Conservation (phyloP, 1,140 invertebrate genomes). For the Copidosoma floridanum region DNA sequence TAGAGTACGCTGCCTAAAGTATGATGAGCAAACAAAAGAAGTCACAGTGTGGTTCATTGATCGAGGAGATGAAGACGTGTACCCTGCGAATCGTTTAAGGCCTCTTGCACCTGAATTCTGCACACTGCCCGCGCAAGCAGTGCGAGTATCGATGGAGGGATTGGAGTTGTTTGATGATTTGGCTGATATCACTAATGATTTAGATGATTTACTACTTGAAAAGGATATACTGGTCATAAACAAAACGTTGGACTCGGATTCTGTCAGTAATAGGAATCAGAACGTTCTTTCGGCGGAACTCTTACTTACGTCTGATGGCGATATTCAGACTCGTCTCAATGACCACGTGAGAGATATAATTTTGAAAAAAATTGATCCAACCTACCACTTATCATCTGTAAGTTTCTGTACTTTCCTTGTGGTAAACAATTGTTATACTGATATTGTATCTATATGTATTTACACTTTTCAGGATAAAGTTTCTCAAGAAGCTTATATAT, state of each 20-base stretch:
- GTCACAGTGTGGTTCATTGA: constrained; percentile 65
- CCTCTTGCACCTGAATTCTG: constrained; percentile 60
- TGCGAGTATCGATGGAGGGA: constrained; percentile 57
- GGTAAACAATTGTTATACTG: no score
- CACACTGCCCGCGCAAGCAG: constrained; percentile 58
- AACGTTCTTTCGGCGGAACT: background rate
- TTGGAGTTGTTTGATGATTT: constrained; percentile 59
- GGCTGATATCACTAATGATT: constrained; percentile 7
- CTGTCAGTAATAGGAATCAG: background rate
- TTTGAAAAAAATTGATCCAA: constrained; percentile 22
- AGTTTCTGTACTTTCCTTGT: constrained; percentile 17
- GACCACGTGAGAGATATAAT: constrained; percentile 37
- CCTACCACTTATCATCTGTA: constrained; percentile 8
- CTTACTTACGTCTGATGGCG: background rate
- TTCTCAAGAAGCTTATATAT: constrained; percentile 49
- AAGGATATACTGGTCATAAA: constrained; percentile 5
- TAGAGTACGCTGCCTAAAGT: constrained; percentile 60
- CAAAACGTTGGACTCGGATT: background rate
- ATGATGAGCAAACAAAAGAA: constrained; percentile 43
- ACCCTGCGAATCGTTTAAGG: constrained; percentile 55
- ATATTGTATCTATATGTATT: no score
- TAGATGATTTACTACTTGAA: constrained; percentile 30
- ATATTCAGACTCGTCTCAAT: constrained; percentile 43
- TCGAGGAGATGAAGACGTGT: constrained; percentile 60
- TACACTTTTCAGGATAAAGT: constrained; percentile 45